A percentile compares a stretch with the other conserved stretches of the same genome.
phyloP scores from a whole-genome alignment of 1,140 invertebrate genomes.

The Megathymus violae region DNA sequence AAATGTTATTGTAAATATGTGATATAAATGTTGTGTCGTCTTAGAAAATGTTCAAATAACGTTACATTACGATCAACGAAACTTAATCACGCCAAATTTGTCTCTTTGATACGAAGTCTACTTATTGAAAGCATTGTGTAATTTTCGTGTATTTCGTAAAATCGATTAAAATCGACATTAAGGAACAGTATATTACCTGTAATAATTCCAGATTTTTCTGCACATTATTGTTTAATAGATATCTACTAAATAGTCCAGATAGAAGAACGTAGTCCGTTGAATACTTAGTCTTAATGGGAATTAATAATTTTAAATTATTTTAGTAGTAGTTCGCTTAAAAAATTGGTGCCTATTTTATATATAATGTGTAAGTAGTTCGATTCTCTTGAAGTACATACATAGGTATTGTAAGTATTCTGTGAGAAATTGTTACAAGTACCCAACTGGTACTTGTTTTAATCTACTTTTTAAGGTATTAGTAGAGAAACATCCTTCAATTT shows the following conservation, averaged over 20 bases:
- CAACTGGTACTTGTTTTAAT: slow-evolving; percentile 6
- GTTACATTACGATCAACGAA: neutral
- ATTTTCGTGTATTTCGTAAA: neutral
- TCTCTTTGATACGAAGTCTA: too few species aligned
- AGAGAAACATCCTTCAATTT: slow-evolving; percentile 20
- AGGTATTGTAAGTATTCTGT: slow-evolving; percentile 26
- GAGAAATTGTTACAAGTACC: slow-evolving; percentile 12
- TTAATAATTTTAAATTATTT: slow-evolving; percentile 39
- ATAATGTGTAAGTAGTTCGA: slow-evolving; percentile 43
- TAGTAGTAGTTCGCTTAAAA: slow-evolving; percentile 56
- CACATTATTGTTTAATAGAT: slow-evolving; percentile 41
- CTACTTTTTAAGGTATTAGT: neutral
- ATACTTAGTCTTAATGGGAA: slow-evolving; percentile 28
- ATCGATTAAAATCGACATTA: slow-evolving; percentile 8
- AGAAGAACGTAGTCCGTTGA: slow-evolving; percentile 42
- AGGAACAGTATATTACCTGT: slow-evolving; percentile 31
- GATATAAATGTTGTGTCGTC: neutral
- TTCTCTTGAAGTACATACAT: slow-evolving; percentile 31
- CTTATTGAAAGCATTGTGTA: too few species aligned
- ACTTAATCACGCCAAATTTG: too few species aligned
- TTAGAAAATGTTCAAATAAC: neutral
- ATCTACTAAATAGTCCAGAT: slow-evolving; percentile 38
- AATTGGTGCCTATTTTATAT: slow-evolving; percentile 56
- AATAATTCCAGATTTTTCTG: slow-evolving; percentile 35
- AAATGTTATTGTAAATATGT: slow-evolving; percentile 9